Evolutionary conservation across 2,888 invertebrate species (phyloP).

Genomic region (Neria commutata): DNA sequence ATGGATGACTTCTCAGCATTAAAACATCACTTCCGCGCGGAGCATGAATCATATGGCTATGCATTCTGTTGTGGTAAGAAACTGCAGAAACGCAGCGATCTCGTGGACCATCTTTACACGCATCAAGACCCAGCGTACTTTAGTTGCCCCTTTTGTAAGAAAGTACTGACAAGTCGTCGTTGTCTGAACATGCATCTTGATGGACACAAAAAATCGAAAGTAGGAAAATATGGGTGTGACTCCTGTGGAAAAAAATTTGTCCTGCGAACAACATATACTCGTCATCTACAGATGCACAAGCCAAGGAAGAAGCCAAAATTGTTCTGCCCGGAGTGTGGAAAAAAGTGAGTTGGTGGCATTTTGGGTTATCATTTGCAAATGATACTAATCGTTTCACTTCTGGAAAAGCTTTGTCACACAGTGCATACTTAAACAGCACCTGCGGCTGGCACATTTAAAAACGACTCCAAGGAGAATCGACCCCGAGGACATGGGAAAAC

Average conservation of each 20-base stretch:
- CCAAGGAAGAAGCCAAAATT: conserved; percentile 51
- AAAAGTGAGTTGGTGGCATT: conserved; percentile 39
- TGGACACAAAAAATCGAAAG: conserved; percentile 42
- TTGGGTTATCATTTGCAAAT: background rate
- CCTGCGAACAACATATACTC: conserved; percentile 44
- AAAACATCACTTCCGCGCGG: conserved; percentile 42
- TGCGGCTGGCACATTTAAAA: conserved; percentile 51
- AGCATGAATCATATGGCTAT: conserved; percentile 51
- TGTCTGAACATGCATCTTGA: conserved; percentile 49
- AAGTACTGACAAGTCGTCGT: conserved; percentile 47
- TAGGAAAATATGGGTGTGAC: conserved; percentile 49
- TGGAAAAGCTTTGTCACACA: conserved; percentile 46
- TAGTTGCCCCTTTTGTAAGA: conserved; percentile 49
- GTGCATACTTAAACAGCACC: conserved; percentile 49
- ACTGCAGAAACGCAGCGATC: conserved; percentile 48
- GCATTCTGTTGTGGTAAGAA: conserved; percentile 55
- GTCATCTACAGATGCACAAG: conserved; percentile 53
- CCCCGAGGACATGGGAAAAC: conserved; percentile 47
- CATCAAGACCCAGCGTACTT: conserved; percentile 57
- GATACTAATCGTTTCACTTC: background rate
- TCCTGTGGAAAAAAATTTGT: conserved; percentile 54
- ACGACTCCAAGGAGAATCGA: conserved; percentile 52
- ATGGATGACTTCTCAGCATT: conserved; percentile 45
- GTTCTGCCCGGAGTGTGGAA: conserved; percentile 48
- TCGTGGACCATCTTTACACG: conserved; percentile 55